A percentile compares a stretch with the other conserved stretches of the same genome.
phyloP scores from a whole-genome alignment of 2,113 vertebrate genomes.

The Corynorhinus townsendii region DNA sequence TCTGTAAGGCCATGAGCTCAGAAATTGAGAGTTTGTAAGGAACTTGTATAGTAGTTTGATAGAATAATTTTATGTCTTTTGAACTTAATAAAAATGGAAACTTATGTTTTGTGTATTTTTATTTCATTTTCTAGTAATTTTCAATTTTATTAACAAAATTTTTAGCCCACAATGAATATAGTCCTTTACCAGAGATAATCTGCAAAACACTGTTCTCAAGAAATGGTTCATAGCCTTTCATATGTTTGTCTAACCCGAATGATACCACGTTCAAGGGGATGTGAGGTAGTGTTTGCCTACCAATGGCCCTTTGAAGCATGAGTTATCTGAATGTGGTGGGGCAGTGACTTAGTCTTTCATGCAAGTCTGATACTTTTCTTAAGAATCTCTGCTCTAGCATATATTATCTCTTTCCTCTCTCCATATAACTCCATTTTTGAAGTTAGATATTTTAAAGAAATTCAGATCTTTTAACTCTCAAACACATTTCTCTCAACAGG shows the following conservation, averaged over 20 bases:
- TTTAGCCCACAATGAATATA: not conserved
- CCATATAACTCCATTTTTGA: not conserved
- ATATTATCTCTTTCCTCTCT: not conserved
- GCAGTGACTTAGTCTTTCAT: not conserved
- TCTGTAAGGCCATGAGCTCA: not conserved
- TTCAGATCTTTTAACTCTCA: not conserved
- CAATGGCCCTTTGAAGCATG: not conserved
- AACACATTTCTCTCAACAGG: not conserved
- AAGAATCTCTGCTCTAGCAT: not conserved
- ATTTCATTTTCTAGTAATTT: not conserved
- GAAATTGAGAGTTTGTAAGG: conserved; percentile 9
- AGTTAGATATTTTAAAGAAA: not conserved
- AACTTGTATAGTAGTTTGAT: conserved; percentile 2
- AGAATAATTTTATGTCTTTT: not conserved
- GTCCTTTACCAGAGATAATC: not conserved
- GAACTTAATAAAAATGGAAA: not conserved
- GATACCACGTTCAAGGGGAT: not conserved
- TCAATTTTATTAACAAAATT: not conserved
- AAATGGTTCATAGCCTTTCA: not conserved
- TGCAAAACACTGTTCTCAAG: not conserved
- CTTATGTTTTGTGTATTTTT: not conserved
- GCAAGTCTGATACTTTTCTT: not conserved
- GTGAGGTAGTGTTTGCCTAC: not conserved
- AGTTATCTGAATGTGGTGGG: not conserved
- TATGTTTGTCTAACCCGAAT: not conserved